These are phyloP conservation scores for Campaea margaritaria DNA, from an alignment of 2,888 invertebrate species.

Conservation along the genomic window DNA sequence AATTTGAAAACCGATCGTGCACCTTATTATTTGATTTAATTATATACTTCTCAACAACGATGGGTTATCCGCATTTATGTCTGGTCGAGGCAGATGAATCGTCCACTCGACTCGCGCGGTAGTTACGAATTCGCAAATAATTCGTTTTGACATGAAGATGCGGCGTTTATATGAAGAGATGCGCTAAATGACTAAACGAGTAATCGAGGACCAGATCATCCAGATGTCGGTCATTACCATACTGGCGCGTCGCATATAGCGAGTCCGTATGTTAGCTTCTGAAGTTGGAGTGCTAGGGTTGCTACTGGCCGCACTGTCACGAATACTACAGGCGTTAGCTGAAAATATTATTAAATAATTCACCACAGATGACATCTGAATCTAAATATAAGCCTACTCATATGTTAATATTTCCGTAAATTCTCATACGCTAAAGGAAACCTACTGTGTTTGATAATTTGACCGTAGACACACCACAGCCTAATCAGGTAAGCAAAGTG, in stretches of 20 bases:
- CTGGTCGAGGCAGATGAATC: conserved; percentile 5
- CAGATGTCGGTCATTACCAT: conserved; percentile 47
- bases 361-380: too few relatives aligned
- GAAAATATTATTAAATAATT: too few relatives aligned
- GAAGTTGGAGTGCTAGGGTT: background rate
- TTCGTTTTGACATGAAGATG: conserved; percentile 18
- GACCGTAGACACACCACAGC: too few relatives aligned
- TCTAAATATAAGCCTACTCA: too few relatives aligned
- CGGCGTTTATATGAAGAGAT: conserved; percentile 31
- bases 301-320: background rate
- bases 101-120: background rate
- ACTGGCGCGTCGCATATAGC: conserved; percentile 33
- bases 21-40: conserved; percentile 4
- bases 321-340: too few relatives aligned
- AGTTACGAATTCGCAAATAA: conserved; percentile 1
- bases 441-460: too few relatives aligned
- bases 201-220: conserved; percentile 48
- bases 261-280: conserved; percentile 14
- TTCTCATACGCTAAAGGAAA: too few relatives aligned
- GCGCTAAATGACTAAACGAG: conserved; percentile 34
- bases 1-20: conserved; percentile 10
- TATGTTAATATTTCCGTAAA: too few relatives aligned
- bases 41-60: conserved; percentile 7
- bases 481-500: too few relatives aligned
- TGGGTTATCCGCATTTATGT: conserved; percentile 10